These are phyloP conservation scores for Arizona elegans DNA, from an alignment of 2,113 vertebrate species.

Conservation along the genomic window DNA sequence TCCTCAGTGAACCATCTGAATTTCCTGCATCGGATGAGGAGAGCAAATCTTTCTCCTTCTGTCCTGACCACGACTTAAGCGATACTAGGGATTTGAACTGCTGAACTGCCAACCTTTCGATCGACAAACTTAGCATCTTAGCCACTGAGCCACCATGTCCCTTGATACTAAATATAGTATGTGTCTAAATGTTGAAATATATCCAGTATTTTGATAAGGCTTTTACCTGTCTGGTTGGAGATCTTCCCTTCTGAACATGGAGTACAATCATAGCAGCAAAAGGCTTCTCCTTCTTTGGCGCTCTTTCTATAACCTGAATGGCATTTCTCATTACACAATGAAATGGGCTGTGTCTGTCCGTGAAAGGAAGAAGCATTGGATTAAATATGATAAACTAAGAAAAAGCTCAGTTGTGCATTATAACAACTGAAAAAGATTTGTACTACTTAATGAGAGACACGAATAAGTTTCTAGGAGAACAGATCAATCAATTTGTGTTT, in stretches of 20 bases:
- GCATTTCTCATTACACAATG: background rate
- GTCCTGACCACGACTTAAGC: too few species aligned
- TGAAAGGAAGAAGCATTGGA: background rate
- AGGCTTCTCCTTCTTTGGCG: background rate
- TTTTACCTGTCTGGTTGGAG: background rate
- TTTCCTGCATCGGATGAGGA: too few species aligned
- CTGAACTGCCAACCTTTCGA: too few species aligned
- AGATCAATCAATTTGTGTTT: too few species aligned
- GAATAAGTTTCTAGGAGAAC: background rate
- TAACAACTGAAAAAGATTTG: background rate
- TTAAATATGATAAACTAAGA: background rate
- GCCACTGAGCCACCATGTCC: too few species aligned
- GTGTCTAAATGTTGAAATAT: too few species aligned
- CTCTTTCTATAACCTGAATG: background rate
- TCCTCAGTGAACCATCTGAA: too few species aligned
- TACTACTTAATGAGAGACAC: background rate
- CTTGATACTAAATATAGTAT: too few species aligned
- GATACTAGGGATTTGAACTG: too few species aligned
- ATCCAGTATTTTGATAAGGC: background rate
- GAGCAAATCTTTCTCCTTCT: too few species aligned
- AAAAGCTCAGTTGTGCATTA: background rate
- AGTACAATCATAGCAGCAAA: conserved; percentile 1
- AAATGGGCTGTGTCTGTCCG: background rate
- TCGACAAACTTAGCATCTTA: too few species aligned
- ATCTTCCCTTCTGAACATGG: conserved; percentile 10